Evolutionary conservation across 2,797 vertebrate genomes (phyloP).

Genomic region (Oreochromis grahami): DNA sequence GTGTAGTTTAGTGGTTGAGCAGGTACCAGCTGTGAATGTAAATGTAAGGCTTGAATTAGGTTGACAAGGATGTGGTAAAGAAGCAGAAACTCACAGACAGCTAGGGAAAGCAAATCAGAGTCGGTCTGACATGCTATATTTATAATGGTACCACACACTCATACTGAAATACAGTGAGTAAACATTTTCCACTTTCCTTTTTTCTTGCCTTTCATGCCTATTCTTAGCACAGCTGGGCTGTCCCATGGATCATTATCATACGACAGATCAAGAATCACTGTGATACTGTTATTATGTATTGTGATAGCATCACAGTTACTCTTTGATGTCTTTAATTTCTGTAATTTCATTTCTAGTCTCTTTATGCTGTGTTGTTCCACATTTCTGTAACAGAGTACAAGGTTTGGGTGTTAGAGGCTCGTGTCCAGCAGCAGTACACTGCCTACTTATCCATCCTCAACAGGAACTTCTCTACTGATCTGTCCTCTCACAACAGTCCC

Average conservation of each 20-base stretch:
- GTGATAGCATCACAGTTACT: not conserved
- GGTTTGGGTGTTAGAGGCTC: constrained; percentile 74
- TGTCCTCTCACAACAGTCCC: constrained; percentile 76
- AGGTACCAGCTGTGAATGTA: not conserved
- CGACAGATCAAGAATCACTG: fast-evolving
- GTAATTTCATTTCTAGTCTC: not conserved
- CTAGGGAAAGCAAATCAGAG: not conserved
- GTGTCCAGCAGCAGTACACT: constrained; percentile 78
- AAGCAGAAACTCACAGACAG: not conserved
- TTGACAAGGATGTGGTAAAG: not conserved
- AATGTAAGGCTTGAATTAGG: not conserved
- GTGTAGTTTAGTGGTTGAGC: not conserved
- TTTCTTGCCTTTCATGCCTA: not conserved
- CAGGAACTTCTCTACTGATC: constrained; percentile 74
- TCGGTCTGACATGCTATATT: not conserved
- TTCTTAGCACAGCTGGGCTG: not conserved
- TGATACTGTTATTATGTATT: not conserved
- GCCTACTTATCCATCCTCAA: constrained; percentile 82
- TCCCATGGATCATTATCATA: not conserved
- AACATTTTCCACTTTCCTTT: not conserved
- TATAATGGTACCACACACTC: fast-evolving
- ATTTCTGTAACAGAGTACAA: constrained; percentile 75
- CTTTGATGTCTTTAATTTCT: not conserved
- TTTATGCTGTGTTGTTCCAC: not conserved
- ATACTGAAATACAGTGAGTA: not conserved